phyloP scores from a whole-genome alignment of 2,113 vertebrate genomes.

The Megaptera novaeangliae region DNA sequence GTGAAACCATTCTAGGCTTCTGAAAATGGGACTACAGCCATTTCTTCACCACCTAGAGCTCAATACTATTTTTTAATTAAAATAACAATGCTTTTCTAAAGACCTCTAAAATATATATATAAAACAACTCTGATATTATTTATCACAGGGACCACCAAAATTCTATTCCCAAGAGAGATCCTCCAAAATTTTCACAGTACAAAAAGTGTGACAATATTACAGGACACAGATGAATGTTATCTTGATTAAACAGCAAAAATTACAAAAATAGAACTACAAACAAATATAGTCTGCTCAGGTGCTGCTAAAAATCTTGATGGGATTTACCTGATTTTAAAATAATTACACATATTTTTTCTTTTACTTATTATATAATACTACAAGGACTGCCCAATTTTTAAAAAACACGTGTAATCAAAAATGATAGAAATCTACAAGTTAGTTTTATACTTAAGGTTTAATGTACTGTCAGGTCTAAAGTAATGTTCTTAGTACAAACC shows the following conservation, averaged over 20 bases:
- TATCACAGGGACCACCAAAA: not conserved
- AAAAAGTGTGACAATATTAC: not conserved
- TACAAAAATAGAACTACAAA: not conserved
- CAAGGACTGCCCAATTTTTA: not conserved
- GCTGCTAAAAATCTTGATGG: not conserved
- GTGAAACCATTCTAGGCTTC: not conserved
- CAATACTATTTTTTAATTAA: not conserved
- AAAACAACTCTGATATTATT: not conserved
- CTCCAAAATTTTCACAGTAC: not conserved
- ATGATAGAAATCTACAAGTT: not conserved
- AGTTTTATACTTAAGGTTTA: slow-evolving; percentile 7
- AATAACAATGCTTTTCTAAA: not conserved
- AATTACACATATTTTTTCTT: not conserved
- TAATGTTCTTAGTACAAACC: not conserved
- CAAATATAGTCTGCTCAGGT: not conserved
- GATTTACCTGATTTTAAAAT: not conserved
- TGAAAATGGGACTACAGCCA: not conserved
- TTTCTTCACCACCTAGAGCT: not conserved
- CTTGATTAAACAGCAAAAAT: not conserved
- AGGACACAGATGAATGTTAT: not conserved
- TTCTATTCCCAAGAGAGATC: not conserved
- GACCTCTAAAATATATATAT: not conserved
- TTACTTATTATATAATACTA: not conserved
- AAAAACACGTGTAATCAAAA: not conserved
- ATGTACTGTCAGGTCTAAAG: not conserved